Evolutionary conservation across 1,140 invertebrate species (phyloP), one percentile per base, ranked within the genome.

Genomic region (Sycophaga agraensis): DNA sequence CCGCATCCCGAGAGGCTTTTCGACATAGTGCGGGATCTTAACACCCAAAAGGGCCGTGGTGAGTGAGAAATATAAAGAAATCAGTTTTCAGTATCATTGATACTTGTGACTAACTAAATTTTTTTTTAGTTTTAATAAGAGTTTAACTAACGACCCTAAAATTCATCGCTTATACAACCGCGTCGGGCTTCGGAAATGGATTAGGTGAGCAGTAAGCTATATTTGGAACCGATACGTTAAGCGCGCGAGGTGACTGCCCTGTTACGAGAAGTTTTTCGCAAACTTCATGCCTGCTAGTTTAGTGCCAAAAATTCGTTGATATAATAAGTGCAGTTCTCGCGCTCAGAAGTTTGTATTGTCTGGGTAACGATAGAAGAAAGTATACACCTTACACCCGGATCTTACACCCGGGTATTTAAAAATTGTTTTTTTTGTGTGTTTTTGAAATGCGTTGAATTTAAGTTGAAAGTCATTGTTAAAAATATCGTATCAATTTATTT

Each of bases 21-120:
- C 53, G 84, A 86, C 65, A 85, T 92, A 54, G 89, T 91, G 16
- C 87, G 86, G 61, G 90, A 91, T 72, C 80, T 93, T 35, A 89
- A 92, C 70, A 86, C 87, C 65, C 89, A 90, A 22, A 87, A 84
- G 72, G 90, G 89, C 72, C 89, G 90, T 84, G 90, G 89, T 90
- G 66, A 70, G 54, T 21, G 3, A 17, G 4, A n/a, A n/a, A n/a
- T n/a, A n/a, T n/a, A n/a, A n/a, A n/a, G n/a, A n/a, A n/a, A n/a
- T n/a, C n/a, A n/a, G n/a, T n/a, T n/a, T n/a, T n/a, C n/a, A n/a
- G n/a, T n/a, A n/a, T n/a, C n/a, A n/a, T n/a, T n/a, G n/a, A n/a
- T n/a, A n/a, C n/a, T n/a, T n/a, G n/a, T n/a, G n/a, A n/a, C n/a
- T n/a, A n/a, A n/a, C n/a, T n/a, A n/a, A n/a, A n/a, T n/a, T n/a